Evolutionary conservation across 1,140 invertebrate genomes (phyloP), one percentile per base, ranked within the genome.

Genomic region (Anoplolepis gracilipes): DNA sequence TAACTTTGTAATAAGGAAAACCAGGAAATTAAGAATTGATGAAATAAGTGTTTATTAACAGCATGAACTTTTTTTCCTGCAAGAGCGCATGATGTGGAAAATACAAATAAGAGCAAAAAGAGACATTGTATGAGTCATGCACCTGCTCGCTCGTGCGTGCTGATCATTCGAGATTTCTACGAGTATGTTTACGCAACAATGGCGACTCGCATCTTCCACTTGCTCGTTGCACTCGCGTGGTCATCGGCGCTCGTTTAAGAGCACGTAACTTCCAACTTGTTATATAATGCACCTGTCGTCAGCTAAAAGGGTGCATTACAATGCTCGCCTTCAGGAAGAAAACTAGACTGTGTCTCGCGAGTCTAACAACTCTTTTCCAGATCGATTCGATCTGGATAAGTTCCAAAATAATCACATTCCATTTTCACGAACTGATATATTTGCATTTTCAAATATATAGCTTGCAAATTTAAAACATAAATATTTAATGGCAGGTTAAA

Each of bases 241-340:
- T n/a, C 49, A 59, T 59, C 33, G 53, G 8, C 13, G 28, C 11
- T 72, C 25, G 25, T 59, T 25, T 13, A 16, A 57, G 49, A 22
- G 49, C 36, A 30, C 55, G 11, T 39, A 72, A 59, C 78, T 72
- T 73, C 39, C 53, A 81, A 4, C 33, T n/a, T 5, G n/a, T 82
- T 72, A 61, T 36, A n/a, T 82, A 82, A 82, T 10, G n/a, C 53
- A 82, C 36, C 67, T 82, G 78, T 73, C 67, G 53, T n/a, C 36
- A 16, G 2, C n/a, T 33, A 57, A 72, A 70, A 82, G 53, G 28
- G 39, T n/a, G 25, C 67, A 22, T 42, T 42, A 73, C 53, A 59
- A 72, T 42, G 53, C 10, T 46, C 53, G 78, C n/a, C 5, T 73
- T 46, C 42, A 55, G 42, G 22, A 69, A 30, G 36, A 30, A 16